Percentiles rank a stretch among this genome's conserved stretches.
Conservation (phyloP, 1,140 invertebrate genomes). For the Platorchestia sp. region DNA sequence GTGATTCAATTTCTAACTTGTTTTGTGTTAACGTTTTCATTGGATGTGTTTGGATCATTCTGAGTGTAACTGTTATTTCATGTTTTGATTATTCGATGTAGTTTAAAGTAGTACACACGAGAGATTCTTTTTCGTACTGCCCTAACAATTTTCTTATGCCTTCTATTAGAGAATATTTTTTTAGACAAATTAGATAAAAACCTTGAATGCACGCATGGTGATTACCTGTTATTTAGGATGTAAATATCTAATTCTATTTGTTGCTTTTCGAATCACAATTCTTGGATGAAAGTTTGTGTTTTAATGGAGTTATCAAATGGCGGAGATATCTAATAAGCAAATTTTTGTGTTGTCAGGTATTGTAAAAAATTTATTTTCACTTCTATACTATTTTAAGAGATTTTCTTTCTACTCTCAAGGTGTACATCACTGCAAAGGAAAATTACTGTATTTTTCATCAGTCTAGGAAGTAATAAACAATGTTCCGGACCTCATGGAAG, state of each 20-base stretch:
- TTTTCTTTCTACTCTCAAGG: too few relatives aligned
- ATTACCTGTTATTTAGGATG: neutral
- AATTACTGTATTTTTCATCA: too few relatives aligned
- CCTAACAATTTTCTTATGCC: neutral
- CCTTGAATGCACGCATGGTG: neutral
- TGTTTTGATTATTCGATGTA: neutral
- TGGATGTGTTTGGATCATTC: neutral
- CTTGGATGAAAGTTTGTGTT: neutral
- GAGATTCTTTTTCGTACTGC: neutral
- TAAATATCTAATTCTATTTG: neutral
- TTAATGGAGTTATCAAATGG: neutral
- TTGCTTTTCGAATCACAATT: neutral
- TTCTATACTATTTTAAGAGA: too few relatives aligned
- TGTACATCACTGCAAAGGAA: too few relatives aligned
- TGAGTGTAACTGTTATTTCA: neutral
- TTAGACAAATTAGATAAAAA: neutral
- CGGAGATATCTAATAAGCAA: neutral
- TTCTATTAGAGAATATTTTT: neutral
- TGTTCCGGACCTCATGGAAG: too few relatives aligned
- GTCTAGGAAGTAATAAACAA: too few relatives aligned
- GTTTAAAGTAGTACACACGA: neutral
- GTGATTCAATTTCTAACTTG: neutral
- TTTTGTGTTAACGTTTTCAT: neutral
- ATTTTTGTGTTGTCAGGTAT: neutral
- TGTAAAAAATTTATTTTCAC: neutral